A percentile compares a stretch with the other conserved stretches of the same genome.
Conservation (phyloP, 1,140 invertebrate genomes). For the Coptotermes formosanus region DNA sequence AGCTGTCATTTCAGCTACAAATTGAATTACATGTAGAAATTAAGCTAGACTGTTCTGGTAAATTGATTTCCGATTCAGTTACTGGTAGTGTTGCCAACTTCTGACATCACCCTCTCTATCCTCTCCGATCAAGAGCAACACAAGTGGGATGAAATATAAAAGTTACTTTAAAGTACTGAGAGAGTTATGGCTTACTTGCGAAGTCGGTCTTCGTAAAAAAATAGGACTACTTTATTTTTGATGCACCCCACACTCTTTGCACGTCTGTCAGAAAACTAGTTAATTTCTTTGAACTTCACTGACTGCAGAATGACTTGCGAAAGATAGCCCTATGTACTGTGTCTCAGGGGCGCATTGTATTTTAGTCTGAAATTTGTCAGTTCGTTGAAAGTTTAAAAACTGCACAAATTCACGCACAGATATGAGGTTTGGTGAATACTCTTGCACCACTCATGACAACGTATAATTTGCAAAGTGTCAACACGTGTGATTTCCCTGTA, state of each 20-base stretch:
- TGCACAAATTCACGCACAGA: too few relatives aligned
- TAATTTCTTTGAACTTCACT: not conserved
- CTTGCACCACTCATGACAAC: too few relatives aligned
- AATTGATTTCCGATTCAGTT: not conserved
- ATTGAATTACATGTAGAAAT: constrained; percentile 5
- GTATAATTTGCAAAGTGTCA: too few relatives aligned
- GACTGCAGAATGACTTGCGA: too few relatives aligned
- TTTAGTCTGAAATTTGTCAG: too few relatives aligned
- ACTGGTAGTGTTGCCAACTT: constrained; percentile 4
- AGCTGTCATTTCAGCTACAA: not conserved
- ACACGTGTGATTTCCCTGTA: too few relatives aligned
- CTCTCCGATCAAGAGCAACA: not conserved
- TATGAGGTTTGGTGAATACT: too few relatives aligned
- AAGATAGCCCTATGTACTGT: too few relatives aligned
- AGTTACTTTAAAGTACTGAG: not conserved
- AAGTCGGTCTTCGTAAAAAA: not conserved
- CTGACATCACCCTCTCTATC: not conserved
- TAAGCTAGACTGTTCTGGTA: constrained; percentile 3
- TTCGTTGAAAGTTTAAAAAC: too few relatives aligned
- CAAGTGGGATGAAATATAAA: not conserved
- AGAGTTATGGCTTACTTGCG: not conserved
- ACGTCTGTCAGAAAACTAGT: not conserved
- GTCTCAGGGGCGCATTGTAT: too few relatives aligned
- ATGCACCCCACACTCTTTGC: not conserved
- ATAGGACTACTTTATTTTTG: not conserved